Conservation (phyloP, 2,797 vertebrate species). For the Hyperoplus immaculatus region DNA sequence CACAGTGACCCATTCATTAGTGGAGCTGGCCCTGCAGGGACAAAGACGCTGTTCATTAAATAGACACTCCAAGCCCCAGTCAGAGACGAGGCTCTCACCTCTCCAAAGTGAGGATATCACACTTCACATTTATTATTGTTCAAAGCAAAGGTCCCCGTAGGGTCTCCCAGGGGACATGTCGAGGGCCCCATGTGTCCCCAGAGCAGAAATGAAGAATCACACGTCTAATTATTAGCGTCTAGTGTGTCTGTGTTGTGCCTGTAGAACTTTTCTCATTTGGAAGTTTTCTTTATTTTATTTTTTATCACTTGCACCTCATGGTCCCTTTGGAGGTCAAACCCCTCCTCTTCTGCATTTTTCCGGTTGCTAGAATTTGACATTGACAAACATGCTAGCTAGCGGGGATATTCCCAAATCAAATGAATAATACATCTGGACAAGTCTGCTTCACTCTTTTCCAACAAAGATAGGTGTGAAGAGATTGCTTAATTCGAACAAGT, state of each 20-base stretch:
- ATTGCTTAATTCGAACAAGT: no score
- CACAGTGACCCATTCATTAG: constrained; percentile 69
- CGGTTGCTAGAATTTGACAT: no score
- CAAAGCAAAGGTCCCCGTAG: constrained; percentile 1
- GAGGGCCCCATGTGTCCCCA: not conserved
- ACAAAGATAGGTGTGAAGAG: no score
- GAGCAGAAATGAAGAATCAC: constrained; percentile 14
- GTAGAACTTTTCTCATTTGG: constrained; percentile 10
- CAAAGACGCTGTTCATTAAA: constrained; percentile 77
- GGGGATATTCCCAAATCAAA: no score
- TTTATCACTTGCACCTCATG: not conserved
- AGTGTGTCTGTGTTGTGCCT: not conserved
- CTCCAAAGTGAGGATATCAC: constrained; percentile 47
- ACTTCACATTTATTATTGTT: constrained; percentile 37
- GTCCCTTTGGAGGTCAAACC: no score
- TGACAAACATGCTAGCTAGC: no score
- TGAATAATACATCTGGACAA: no score
- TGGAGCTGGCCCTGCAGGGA: constrained; percentile 63
- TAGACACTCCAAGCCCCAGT: constrained; percentile 60
- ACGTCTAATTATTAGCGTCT: constrained; percentile 13
- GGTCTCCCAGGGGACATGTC: constrained; percentile 16
- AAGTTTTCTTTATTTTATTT: not conserved
- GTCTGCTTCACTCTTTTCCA: no score
- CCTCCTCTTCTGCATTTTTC: not conserved
- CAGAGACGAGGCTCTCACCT: constrained; percentile 64